Evolutionary conservation across 2,797 vertebrate genomes (phyloP).

Genomic region (Myiotriccus ornatus): DNA sequence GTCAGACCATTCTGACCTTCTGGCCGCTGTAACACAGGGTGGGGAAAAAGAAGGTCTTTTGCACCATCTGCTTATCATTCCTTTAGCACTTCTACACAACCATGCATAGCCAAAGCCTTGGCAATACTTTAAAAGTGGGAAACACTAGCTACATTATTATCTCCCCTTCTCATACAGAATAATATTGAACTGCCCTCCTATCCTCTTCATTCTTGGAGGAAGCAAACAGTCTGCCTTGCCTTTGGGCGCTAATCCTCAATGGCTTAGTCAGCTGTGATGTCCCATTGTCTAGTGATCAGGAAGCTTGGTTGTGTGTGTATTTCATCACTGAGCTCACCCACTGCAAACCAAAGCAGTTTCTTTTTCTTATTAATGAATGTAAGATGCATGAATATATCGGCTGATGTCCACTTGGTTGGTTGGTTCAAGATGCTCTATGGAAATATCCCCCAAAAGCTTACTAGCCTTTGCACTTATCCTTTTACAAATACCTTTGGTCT

Average conservation of each 20-base stretch:
- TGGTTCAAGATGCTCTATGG: neutral
- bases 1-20: neutral
- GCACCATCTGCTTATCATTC: neutral
- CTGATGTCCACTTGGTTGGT: neutral
- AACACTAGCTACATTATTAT: neutral
- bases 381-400: neutral
- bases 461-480: neutral
- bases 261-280: neutral
- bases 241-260: neutral
- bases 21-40: neutral
- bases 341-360: neutral
- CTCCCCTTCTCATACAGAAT: neutral
- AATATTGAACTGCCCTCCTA: neutral
- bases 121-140: neutral
- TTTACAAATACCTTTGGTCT: neutral
- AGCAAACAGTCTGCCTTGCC: neutral
- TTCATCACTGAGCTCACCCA: neutral
- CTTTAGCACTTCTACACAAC: neutral
- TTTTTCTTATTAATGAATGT: neutral
- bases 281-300: neutral
- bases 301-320: neutral
- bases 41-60: neutral
- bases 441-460: neutral
- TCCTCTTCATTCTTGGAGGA: neutral
- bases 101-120: neutral